Percentiles rank a stretch among this genome's conserved stretches.
phyloP scores from a whole-genome alignment of 1,140 invertebrate genomes.

The Hetaerina americana region DNA sequence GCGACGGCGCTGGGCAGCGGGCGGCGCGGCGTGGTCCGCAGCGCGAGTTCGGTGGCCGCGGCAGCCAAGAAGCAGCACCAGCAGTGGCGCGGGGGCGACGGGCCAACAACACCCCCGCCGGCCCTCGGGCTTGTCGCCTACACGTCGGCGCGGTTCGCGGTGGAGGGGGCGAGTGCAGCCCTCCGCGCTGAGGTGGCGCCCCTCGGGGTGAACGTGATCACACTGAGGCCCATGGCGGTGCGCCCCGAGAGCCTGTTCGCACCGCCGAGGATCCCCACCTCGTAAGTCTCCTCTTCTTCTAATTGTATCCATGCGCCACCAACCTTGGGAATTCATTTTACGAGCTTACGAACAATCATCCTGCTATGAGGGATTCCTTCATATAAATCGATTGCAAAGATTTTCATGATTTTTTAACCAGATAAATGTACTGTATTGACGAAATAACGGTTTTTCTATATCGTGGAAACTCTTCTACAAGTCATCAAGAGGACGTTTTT shows the following conservation, averaged over 20 bases:
- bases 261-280: constrained; percentile 38
- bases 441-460: too few species aligned
- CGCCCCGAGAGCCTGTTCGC: constrained; percentile 46
- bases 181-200: constrained; percentile 50
- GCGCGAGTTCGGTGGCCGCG: neutral
- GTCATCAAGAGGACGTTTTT: too few species aligned
- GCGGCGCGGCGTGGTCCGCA: constrained; percentile 17
- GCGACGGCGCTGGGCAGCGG: constrained; percentile 26
- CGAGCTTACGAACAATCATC: too few species aligned
- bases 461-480: too few species aligned
- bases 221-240: constrained; percentile 55
- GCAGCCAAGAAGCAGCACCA: neutral
- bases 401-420: too few species aligned
- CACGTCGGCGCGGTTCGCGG: constrained; percentile 50
- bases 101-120: too few species aligned
- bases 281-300: constrained; percentile 4
- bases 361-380: too few species aligned
- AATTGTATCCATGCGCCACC: too few species aligned
- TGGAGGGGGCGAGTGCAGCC: constrained; percentile 56
- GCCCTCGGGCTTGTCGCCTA: constrained; percentile 43
- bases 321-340: too few species aligned
- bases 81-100: neutral
- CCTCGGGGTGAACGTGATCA: constrained; percentile 55
- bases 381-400: too few species aligned
- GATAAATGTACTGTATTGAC: too few species aligned